Base-by-base conservation (phyloP, 2,797 vertebrate genomes). In the Microctenopoma stevenorrisi region DNA sequence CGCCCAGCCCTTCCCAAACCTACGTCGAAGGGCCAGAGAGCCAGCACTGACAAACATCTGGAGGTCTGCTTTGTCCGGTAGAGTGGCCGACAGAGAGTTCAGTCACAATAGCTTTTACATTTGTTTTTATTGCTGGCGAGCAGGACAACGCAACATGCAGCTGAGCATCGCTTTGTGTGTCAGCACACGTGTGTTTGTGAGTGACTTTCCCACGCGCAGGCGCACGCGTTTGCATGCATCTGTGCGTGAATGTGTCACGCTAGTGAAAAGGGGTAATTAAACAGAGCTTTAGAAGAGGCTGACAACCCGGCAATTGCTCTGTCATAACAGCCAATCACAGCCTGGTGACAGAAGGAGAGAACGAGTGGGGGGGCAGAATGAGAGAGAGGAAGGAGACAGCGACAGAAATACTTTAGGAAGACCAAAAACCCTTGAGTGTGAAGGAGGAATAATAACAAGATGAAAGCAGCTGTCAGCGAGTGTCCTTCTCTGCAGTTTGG, bases 201-300 rank as follows among this genome's bases (percentile, higher is more conserved):
- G 60, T 65, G 74, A 78, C 76, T 82, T 78, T 71, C 38, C 22
- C 9, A 18, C 15, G 9, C 62, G 72, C 22, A 22, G 22, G 22
- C 71, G 73, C 50, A 64, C 13, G 26, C 22, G 68, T 82, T 72
- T 82, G 80, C 71, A 63, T 71, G 85, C 81, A 85, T 89, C 72
- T 87, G 87, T 81, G 82, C 80, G 71, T 81, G 81, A 85, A 74
- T 43, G 55, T 84, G 89, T 86, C 81, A 83, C 55, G 76, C 82
- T 83, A 76, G 84, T 91, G 90, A 92, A 94, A 94, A 92, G 92
- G 87, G 87, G 91, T 92, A 94, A 94, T 94, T 94, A 94, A 93
- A 93, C 81, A 54, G 64, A 88, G 92, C 88, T 89, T 86, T 86
- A 84, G 82, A 86, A 81, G 83, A 86, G 79, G 81, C 82, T 89